Conservation (phyloP, 2,888 invertebrate genomes). For the Macrophya annulata region DNA sequence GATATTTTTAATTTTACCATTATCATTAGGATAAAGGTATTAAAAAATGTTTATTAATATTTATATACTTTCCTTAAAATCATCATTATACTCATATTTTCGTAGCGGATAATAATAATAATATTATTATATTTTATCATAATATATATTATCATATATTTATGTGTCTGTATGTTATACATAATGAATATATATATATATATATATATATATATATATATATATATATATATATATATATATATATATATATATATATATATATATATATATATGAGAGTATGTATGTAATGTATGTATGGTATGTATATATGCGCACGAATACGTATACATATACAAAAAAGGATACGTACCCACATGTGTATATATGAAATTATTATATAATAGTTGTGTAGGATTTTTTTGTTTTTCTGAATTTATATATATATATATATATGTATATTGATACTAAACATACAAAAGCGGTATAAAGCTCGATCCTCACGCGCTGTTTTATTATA, state of each 20-base stretch:
- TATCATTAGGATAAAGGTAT: conserved; percentile 77
- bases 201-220: conserved; percentile 45
- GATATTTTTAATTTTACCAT: conserved; percentile 74
- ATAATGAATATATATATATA: conserved; percentile 62
- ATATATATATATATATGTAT: conserved; percentile 61
- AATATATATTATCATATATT: conserved; percentile 66
- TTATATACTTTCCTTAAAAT: conserved; percentile 79
- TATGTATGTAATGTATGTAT: neutral
- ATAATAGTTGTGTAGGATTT: conserved; percentile 33
- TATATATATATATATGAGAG: too few relatives aligned
- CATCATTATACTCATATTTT: conserved; percentile 78
- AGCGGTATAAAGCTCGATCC: conserved; percentile 79
- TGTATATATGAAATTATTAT: conserved; percentile 22
- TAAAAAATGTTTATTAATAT: conserved; percentile 79
- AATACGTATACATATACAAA: conserved; percentile 11
- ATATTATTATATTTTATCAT: conserved; percentile 60
- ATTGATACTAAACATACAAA: conserved; percentile 77
- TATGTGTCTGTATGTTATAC: conserved; percentile 70
- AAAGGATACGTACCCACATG: conserved; percentile 17
- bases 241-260: too few relatives aligned
- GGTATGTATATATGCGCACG: conserved; percentile 6
- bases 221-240: too few relatives aligned
- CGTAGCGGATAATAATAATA: conserved; percentile 72
- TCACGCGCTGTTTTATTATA: conserved; percentile 73
- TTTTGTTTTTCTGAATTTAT: conserved; percentile 29